Evolutionary conservation across 2,888 invertebrate genomes (phyloP), one percentile per base, ranked within the genome.

Genomic region (Eumerus sabulonum): DNA sequence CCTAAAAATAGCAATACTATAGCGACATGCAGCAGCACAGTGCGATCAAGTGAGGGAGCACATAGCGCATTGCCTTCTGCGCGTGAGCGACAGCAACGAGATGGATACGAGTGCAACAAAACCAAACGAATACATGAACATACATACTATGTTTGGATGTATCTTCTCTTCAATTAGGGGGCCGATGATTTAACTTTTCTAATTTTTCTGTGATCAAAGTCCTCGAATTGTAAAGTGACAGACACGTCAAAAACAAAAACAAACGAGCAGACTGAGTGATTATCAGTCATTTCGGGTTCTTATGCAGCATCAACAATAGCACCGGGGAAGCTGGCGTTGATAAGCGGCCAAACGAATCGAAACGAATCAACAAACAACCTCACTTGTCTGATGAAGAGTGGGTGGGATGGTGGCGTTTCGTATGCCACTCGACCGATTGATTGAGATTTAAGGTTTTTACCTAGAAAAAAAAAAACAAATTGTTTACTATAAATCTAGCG

Each of bases 1-100:
- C 42, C 67, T 77, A 67, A 68, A 77, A 77, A 77, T 77, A 77
- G 62, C 54, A 2, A 42, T 42, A 38, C 48, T n/a, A 36, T 35
- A 44, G 53, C 63, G 36, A n/a, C 35, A 38, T 35, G 27, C 51
- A 57, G 12, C n/a, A 14, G 7, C n/a, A 16, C 5, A 36, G 54
- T 42, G 54, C n/a, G n/a, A n/a, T n/a, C n/a, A n/a, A n/a, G n/a
- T n/a, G n/a, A n/a, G n/a, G n/a, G n/a, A n/a, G n/a, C n/a, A n/a
- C n/a, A n/a, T n/a, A n/a, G 54, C 51, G 18, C 51, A 63, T 53
- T 63, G 51, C 44, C 53, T 53, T 45, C 64, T 51, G 16, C 14
- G n/a, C 62, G 48, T 27, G 27, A 27, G 27, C 27, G 7, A 27
- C 27, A 7, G 3, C 2, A 27, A 7, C 27, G 27, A 27, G 27